A percentile compares a stretch with the other conserved stretches of the same genome.
Conservation (phyloP, 2,113 vertebrate species). For the Callithrix jacchus region DNA sequence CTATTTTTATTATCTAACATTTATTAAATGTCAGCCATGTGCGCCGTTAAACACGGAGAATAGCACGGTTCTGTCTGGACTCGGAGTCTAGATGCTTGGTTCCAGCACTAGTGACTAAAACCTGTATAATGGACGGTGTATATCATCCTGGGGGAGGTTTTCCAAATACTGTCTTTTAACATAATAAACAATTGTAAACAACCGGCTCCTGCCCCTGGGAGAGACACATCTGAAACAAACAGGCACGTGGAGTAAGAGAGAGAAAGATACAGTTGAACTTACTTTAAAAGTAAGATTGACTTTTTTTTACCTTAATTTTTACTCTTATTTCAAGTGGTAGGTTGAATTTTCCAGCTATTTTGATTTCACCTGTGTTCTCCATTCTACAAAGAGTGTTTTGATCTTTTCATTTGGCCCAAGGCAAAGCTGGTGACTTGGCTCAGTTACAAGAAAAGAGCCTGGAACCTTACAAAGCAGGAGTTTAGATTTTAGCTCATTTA, state of each 20-base stretch:
- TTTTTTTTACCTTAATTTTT: neutral
- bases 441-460: neutral
- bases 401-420: constrained; percentile 26
- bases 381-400: constrained; percentile 27
- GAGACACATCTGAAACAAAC: neutral
- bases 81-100: neutral
- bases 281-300: neutral
- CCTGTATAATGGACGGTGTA: neutral
- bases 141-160: neutral
- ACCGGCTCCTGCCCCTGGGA: neutral
- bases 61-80: neutral
- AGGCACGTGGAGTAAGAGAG: neutral
- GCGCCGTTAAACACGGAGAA: constrained; percentile 5
- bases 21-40: constrained; percentile 57
- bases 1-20: constrained; percentile 64
- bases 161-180: neutral
- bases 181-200: neutral
- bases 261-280: neutral
- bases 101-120: neutral
- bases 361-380: neutral
- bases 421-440: neutral
- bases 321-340: constrained; percentile 11
- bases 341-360: constrained; percentile 15
- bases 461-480: neutral
- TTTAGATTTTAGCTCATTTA: neutral